phyloP scores from a whole-genome alignment of 2,797 vertebrate genomes.

The Carduelis carduelis region DNA sequence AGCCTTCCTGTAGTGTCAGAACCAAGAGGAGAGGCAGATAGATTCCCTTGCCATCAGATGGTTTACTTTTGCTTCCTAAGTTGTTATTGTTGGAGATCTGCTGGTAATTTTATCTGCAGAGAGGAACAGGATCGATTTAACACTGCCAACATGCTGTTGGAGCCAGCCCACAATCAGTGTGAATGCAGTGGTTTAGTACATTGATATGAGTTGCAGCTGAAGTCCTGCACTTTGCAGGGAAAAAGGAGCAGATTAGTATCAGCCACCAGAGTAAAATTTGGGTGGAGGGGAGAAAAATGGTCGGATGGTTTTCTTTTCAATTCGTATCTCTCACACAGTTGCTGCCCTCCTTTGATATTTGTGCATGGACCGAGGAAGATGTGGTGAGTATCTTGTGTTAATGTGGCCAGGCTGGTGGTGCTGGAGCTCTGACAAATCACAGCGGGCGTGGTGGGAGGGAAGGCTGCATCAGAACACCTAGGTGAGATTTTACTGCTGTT shows the following conservation, averaged over 20 bases:
- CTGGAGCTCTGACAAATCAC: background rate
- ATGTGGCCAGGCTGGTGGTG: background rate
- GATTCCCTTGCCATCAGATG: fast-evolving
- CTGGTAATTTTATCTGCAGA: background rate
- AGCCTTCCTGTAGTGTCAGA: background rate
- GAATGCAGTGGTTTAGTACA: background rate
- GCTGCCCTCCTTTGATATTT: conserved; percentile 94
- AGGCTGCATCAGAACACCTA: background rate
- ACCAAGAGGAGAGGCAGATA: background rate
- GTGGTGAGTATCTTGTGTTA: conserved; percentile 85
- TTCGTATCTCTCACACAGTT: conserved; percentile 81
- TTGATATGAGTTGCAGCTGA: background rate
- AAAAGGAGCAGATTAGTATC: background rate
- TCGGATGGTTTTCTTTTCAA: conserved; percentile 55
- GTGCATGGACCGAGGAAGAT: conserved; percentile 93
- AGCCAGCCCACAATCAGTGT: background rate
- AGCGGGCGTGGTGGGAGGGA: background rate
- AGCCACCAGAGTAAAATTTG: background rate
- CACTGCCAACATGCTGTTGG: background rate
- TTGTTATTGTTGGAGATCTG: background rate
- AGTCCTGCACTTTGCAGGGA: background rate
- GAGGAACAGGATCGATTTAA: background rate
- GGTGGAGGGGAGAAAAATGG: background rate
- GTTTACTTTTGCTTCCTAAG: background rate
- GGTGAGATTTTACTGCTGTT: background rate